Evolutionary conservation across 2,797 vertebrate species (phyloP).

Genomic region (Spheniscus humboldti): DNA sequence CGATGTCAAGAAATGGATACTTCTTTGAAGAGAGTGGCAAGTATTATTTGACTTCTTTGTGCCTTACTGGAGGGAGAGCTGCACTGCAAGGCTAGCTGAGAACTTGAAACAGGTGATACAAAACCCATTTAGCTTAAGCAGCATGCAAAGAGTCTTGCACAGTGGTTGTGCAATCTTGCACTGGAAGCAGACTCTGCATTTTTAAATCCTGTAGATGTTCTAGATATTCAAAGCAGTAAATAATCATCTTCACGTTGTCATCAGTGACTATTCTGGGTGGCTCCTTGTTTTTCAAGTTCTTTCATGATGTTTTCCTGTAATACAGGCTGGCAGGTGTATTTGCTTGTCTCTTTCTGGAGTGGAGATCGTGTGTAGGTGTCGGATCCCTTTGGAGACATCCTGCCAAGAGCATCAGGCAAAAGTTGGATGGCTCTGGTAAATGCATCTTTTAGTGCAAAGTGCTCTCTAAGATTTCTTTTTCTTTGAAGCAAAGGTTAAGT

Average conservation of each 20-base stretch:
- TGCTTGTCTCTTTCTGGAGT: not conserved
- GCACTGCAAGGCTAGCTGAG: not conserved
- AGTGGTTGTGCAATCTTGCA: not conserved
- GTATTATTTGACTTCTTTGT: slow-evolving; percentile 51
- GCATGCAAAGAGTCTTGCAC: not conserved
- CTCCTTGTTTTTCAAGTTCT: slow-evolving; percentile 39
- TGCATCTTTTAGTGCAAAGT: not conserved
- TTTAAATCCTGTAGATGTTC: slow-evolving; percentile 4
- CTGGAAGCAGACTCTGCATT: not conserved
- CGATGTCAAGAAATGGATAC: slow-evolving; percentile 93
- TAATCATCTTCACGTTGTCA: not conserved
- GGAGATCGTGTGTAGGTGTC: not conserved
- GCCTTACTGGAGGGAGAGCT: not conserved
- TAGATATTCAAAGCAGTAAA: slow-evolving; percentile 16
- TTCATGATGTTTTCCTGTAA: not conserved
- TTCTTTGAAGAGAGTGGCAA: slow-evolving; percentile 94
- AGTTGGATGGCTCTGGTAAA: not conserved
- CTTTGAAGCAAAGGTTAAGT: not conserved
- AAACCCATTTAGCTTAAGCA: not conserved
- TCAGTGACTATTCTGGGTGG: slow-evolving; percentile 31
- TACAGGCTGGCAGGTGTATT: not conserved
- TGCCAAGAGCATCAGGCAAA: not conserved
- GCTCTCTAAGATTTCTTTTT: not conserved
- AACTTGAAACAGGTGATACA: not conserved
- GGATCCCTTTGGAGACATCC: not conserved